Evolutionary conservation across 1,140 invertebrate species (phyloP).

Genomic region (Ladona fulva): DNA sequence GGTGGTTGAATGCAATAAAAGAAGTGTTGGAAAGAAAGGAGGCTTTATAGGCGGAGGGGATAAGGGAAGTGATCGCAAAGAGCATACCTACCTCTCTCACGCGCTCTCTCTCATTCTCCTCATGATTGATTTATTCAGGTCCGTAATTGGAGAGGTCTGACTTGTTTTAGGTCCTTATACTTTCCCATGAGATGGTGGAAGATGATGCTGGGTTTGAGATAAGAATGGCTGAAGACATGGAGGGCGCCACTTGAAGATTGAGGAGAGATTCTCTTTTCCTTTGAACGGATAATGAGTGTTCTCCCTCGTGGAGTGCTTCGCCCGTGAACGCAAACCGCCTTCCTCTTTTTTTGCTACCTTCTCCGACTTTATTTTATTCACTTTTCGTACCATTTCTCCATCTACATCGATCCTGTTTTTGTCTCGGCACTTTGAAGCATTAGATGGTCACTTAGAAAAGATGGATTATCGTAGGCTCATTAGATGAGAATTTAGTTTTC

Average conservation of each 20-base stretch:
- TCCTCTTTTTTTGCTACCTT: not conserved
- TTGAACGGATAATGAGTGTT: not conserved
- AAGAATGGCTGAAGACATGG: not conserved
- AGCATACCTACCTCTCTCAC: not conserved
- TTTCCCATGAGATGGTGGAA: not conserved
- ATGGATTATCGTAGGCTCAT: too few relatives aligned
- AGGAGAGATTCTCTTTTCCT: not conserved
- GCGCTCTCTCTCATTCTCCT: not conserved
- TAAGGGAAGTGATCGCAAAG: not conserved
- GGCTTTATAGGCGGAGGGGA: not conserved
- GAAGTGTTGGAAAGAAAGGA: not conserved
- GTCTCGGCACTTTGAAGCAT: too few relatives aligned
- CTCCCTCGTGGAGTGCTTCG: not conserved
- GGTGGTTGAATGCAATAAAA: not conserved
- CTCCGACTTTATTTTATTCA: not conserved
- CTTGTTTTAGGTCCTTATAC: slow-evolving; percentile 6
- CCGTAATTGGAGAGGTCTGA: slow-evolving; percentile 7
- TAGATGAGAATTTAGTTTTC: too few relatives aligned
- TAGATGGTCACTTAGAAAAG: too few relatives aligned
- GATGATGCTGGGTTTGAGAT: not conserved
- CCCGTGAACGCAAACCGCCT: not conserved
- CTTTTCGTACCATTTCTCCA: not conserved
- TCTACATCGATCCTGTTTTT: not conserved
- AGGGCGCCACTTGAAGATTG: not conserved
- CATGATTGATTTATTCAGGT: slow-evolving; percentile 6